Base-by-base conservation (phyloP, 2,888 invertebrate genomes). In the Sussaba pulchella region DNA sequence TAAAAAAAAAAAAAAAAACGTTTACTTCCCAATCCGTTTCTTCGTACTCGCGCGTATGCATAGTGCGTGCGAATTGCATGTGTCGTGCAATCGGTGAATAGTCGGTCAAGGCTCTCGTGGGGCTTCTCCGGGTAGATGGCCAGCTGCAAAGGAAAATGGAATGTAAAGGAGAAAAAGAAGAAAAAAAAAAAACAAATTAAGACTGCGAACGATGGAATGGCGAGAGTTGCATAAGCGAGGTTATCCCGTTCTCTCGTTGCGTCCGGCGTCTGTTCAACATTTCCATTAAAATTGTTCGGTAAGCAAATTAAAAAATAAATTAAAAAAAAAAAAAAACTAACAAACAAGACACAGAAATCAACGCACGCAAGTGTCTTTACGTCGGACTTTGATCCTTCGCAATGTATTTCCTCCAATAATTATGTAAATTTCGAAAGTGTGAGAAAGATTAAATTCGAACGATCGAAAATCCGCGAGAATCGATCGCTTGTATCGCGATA, bases 21-120 rank as follows among this genome's bases (percentile, higher is more conserved):
- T 5, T 31, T 31, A 31, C 6, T 6, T 31, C 31, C 31, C 31
- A 31, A 6, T 31, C 31, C 31, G 31, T 31, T 5, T 2, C 31
- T 5, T 31, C 31, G 31, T n/a, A n/a, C n/a, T n/a, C n/a, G n/a
- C n/a, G n/a, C n/a, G n/a, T n/a, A n/a, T n/a, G n/a, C n/a, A n/a
- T n/a, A n/a, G n/a, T n/a, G n/a, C n/a, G n/a, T n/a, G 31, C 6
- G 6, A 31, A 31, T 31, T 31, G 31, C 31, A 31, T 31, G 31
- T 31, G 31, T 31, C 4, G 31, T 31, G 2, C 31, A 31, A 2
- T 31, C 31, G 31, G 31, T 2, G 2, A 31, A 31, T 50, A 66
- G 74, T 75, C 66, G 75, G 75, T 70, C 74, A 79, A 79, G 79
- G 59, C 59, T 63, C 57, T 66, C 17, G 36, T 79, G 59, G 36